Evolutionary conservation across 2,797 vertebrate species (phyloP).

Genomic region (Chromis chromis): DNA sequence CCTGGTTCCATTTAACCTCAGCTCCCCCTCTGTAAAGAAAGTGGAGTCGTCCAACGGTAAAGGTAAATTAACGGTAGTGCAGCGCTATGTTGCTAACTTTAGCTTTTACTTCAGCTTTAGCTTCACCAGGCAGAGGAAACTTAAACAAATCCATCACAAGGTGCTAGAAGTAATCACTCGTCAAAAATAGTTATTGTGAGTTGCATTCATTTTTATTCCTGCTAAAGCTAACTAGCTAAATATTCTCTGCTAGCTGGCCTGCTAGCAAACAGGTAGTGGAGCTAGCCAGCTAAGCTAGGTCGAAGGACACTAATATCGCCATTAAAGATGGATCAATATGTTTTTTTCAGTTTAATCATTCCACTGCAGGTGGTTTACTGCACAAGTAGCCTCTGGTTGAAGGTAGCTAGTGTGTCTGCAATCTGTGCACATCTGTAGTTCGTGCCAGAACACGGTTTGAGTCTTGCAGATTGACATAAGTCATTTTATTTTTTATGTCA

Average conservation of each 20-base stretch:
- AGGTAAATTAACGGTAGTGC: slow-evolving; percentile 31
- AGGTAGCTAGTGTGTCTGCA: too few relatives aligned
- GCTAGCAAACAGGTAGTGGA: background rate
- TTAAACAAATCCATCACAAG: rapidly evolving
- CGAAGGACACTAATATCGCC: background rate
- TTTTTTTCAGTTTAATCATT: too few relatives aligned
- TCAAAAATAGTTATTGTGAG: background rate
- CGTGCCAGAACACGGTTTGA: too few relatives aligned
- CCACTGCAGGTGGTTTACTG: too few relatives aligned
- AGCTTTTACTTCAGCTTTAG: too few relatives aligned
- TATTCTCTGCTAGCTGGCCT: background rate
- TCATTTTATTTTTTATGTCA: too few relatives aligned
- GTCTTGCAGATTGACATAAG: too few relatives aligned
- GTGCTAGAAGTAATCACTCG: background rate
- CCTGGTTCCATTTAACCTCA: rapidly evolving
- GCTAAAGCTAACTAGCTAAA: background rate
- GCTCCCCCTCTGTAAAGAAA: background rate
- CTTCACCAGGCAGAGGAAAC: background rate
- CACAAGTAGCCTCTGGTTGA: too few relatives aligned
- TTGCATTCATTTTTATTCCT: background rate
- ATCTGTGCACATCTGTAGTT: too few relatives aligned
- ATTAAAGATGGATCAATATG: too few relatives aligned
- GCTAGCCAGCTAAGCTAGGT: background rate
- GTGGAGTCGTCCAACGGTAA: slow-evolving; percentile 9
- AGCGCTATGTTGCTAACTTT: slow-evolving; percentile 2